Conservation (phyloP, 1,140 invertebrate genomes). For the Pollicipes pollicipes region DNA sequence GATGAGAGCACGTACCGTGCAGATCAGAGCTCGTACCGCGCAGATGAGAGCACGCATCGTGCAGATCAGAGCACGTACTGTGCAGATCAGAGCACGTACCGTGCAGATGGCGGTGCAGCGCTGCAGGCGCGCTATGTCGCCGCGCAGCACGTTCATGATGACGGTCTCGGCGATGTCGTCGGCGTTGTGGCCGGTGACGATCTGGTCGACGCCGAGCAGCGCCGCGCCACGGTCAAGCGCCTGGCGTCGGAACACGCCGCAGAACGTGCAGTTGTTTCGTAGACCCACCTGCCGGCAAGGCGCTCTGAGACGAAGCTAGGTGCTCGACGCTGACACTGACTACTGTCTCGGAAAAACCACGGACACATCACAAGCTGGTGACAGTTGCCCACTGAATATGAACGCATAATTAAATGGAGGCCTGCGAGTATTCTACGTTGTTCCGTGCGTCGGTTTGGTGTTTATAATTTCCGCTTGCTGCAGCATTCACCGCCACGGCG, state of each 20-base stretch:
- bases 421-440: too few relatives aligned
- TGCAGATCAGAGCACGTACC: too few relatives aligned
- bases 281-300: slow-evolving; percentile 51
- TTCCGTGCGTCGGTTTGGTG: too few relatives aligned
- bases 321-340: neutral
- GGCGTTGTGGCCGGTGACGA: slow-evolving; percentile 97
- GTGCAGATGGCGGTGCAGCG: slow-evolving; percentile 49
- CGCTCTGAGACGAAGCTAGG: neutral
- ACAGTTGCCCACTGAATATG: too few relatives aligned
- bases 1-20: too few relatives aligned
- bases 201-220: slow-evolving; percentile 68
- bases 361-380: neutral
- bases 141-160: slow-evolving; percentile 91
- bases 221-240: slow-evolving; percentile 86
- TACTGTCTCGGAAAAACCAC: slow-evolving; percentile 17
- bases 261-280: slow-evolving; percentile 98
- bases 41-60: too few relatives aligned
- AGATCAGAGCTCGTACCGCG: too few relatives aligned
- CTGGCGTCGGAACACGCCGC: slow-evolving; percentile 90
- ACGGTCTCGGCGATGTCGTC: slow-evolving; percentile 99
- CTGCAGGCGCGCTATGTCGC: slow-evolving; percentile 82
- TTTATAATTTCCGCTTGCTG: too few relatives aligned
- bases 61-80: too few relatives aligned
- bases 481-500: too few relatives aligned
- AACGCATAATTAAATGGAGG: too few relatives aligned